Evolutionary conservation across 2,888 invertebrate species (phyloP).

Genomic region (Frankliniella intonsa): DNA sequence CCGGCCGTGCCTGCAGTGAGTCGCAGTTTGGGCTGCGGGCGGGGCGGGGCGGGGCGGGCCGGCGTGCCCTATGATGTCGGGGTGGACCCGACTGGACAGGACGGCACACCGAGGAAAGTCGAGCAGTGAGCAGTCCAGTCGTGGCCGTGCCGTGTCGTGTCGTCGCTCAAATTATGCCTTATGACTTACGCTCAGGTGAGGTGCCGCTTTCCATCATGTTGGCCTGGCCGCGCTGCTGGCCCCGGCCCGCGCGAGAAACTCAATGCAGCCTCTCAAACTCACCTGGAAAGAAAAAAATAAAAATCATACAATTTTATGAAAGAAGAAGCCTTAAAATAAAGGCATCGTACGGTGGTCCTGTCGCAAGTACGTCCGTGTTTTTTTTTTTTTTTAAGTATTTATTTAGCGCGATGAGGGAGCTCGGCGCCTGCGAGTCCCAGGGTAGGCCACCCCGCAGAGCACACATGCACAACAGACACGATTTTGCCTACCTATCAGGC

Average conservation of each 20-base stretch:
- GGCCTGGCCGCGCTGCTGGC: background rate
- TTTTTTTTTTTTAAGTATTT: background rate
- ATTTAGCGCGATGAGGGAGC: background rate
- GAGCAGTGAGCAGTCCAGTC: no score
- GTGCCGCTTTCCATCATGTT: background rate
- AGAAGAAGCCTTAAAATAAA: no score
- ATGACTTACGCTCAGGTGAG: background rate
- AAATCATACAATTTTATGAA: no score
- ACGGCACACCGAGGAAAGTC: background rate
- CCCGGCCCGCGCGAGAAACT: background rate
- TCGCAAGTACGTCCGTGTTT: background rate
- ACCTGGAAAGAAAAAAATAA: no score
- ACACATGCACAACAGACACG: no score
- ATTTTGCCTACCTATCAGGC: no score
- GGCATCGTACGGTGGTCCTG: no score
- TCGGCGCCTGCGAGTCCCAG: no score
- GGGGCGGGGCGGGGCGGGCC: background rate
- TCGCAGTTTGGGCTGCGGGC: background rate
- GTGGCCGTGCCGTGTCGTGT: background rate
- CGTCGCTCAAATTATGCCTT: background rate
- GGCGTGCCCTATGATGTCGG: no score
- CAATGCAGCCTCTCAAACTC: no score
- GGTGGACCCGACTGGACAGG: no score
- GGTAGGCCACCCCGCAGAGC: no score
- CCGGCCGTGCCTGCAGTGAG: background rate